Evolutionary conservation across 2,113 vertebrate species (phyloP), one percentile per base, ranked within the genome.

Genomic region (Polypterus bichir): DNA sequence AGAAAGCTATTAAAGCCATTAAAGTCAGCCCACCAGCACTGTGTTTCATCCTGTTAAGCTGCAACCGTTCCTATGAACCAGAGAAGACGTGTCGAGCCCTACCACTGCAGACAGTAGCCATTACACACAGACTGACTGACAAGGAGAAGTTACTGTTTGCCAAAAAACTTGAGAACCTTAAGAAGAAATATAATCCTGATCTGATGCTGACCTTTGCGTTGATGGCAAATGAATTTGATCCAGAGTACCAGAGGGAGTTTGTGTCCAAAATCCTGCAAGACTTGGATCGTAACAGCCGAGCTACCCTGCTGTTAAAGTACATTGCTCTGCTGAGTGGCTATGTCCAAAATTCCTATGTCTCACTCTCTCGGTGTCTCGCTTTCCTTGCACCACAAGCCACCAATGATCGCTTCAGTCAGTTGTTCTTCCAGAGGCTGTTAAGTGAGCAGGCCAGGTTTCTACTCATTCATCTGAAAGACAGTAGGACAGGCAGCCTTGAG

Each of bases 151-250:
- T 3, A 9, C 69, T 72, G 59, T 91, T 91, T 76, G 69, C 62
- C 48, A 60, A 7, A 47, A 90, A 89, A 76, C 70, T 61, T 0
- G 0, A 67, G 45, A 64, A 6, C 0, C 81, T 90, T 7, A 72
- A 82, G 47, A 4, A 79, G 51, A 48, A 59, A 1, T 81, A 74
- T 46, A 56, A 74, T 2, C 65, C 71, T n/a, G 51, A 86, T 4
- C 86, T 85, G 52, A 90, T 91, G 53, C 74, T 90, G 47, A 90
- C 87, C 0, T 91, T 91, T 76, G 83, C 90, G 44, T 69, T 91
- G 66, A 88, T 92, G 89, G 84, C 81, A 3, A 60, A 87, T 61
- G 88, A 77, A 62, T 92, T 88, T 74, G 63, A 70, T 0, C 62
- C 65, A 48, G 44, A 57, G 0, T 91, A 90, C 0, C 60, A 90